Base-by-base conservation (phyloP, 2,113 vertebrate species). In the Chauna torquata region DNA sequence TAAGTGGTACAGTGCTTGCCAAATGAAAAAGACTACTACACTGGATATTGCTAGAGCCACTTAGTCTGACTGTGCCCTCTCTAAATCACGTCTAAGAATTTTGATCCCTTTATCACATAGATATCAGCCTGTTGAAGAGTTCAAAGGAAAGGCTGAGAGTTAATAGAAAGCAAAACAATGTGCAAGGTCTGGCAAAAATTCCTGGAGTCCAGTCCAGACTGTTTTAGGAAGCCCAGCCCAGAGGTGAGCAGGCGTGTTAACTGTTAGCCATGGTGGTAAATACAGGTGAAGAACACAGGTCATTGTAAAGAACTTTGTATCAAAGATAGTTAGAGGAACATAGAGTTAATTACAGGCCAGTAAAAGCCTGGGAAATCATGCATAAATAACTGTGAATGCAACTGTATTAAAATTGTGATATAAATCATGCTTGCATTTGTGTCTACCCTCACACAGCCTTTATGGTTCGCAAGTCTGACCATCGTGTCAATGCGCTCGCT, bases 401-500 rank as follows among this genome's bases (percentile, higher is more conserved):
- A 18, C 47, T 68, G 28, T 25, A 38, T 57, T 52, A 68, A 42
- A 52, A 72, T 14, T 38, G 45, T 36, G 36, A 32, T 28, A 28
- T 36, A 13, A 74, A 28, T 69, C 1, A 0, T 38, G 15, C 32
- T 62, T 36, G 8, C 2, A 11, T 79, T 72, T 47, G 7, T 24
- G 12, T 22, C 8, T 49, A 16, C n/a, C 11, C 8, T 50, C 2
- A 0, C 25, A 22, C 8, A 85, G 52, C 11, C 2, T 18, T 55
- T 58, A 25, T 34, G 17, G 9, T n/a, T 78, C 58, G 34, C 65
- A 74, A 61, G 24, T n/a, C 58, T 72, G 54, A 12, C 8, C 8
- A 22, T 10, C 22, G 12, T 1, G 4, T 27, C 52, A 23, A 11
- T 30, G 22, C 0, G 2, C 34, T 54, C 0, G 0, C 44, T 78